These are phyloP conservation scores for Drosophila eugracilis DNA, from an alignment of 1,140 invertebrate genomes.

Conservation along the genomic window DNA sequence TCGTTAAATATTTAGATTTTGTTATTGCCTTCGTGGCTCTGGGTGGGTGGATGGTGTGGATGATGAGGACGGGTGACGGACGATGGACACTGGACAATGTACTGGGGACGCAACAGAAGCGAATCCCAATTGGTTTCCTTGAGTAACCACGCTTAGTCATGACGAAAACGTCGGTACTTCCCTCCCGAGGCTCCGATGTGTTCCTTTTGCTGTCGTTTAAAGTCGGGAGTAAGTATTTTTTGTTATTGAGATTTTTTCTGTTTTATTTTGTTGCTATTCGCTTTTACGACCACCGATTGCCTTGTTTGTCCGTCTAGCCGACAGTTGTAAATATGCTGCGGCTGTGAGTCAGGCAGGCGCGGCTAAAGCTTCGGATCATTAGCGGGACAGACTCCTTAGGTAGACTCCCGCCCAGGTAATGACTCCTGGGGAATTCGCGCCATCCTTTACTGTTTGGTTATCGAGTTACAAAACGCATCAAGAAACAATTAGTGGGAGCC, in stretches of 20 bases:
- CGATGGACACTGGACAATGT: neutral
- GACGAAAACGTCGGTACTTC: conserved; percentile 58
- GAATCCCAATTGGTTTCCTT: conserved; percentile 79
- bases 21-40: conserved; percentile 49
- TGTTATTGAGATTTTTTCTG: conserved; percentile 34
- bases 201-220: conserved; percentile 67
- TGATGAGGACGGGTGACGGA: conserved; percentile 1
- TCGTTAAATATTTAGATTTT: conserved; percentile 82
- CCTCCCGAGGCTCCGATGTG: conserved; percentile 44
- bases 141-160: conserved; percentile 68
- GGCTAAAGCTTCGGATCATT: conserved; percentile 34
- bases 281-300: conserved; percentile 55
- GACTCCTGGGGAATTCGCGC: conserved; percentile 31
- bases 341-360: conserved; percentile 57
- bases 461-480: conserved; percentile 61
- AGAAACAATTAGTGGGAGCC: conserved; percentile 74
- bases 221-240: conserved; percentile 29
- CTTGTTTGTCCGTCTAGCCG: conserved; percentile 24
- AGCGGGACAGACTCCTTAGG: conserved; percentile 37
- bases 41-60: no score
- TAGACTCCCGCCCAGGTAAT: conserved; percentile 28
- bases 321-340: conserved; percentile 38
- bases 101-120: conserved; percentile 65
- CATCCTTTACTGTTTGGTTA: conserved; percentile 19
- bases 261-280: conserved; percentile 45